Conservation (phyloP, 2,888 invertebrate species). For the Drosophila neonasuta region DNA sequence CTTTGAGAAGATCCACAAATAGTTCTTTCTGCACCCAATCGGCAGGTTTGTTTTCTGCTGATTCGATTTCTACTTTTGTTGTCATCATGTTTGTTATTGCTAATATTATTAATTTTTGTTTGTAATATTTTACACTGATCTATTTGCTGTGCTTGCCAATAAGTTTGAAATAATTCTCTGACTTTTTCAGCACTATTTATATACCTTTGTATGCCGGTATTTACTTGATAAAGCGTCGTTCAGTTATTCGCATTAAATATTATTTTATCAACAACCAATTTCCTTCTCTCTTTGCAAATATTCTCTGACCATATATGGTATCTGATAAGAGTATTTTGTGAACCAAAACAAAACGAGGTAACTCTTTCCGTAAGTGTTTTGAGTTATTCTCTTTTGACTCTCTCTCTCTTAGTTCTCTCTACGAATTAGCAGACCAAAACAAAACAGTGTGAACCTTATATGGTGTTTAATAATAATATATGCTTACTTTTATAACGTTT, state of each 20-base stretch:
- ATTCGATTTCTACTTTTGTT: constrained; percentile 9
- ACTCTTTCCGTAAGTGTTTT: background rate
- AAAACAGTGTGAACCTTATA: constrained; percentile 1
- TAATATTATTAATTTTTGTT: background rate
- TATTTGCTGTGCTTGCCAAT: constrained; percentile 1
- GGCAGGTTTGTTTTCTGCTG: constrained; percentile 17
- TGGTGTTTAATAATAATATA: background rate
- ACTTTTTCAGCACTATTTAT: background rate
- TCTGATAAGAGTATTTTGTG: background rate
- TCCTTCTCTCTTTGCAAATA: background rate
- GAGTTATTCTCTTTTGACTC: background rate
- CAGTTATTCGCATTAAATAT: background rate
- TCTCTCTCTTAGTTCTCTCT: background rate
- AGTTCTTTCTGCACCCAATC: constrained; percentile 54
- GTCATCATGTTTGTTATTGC: background rate
- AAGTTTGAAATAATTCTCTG: constrained; percentile 11
- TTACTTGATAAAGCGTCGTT: background rate
- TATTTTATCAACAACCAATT: constrained; percentile 7
- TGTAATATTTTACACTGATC: background rate
- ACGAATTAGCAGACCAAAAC: constrained; percentile 8
- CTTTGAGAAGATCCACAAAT: constrained; percentile 51
- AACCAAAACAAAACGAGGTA: background rate
- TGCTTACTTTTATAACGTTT: background rate
- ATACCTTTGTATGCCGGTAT: background rate
- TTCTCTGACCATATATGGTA: constrained; percentile 6